phyloP scores from a whole-genome alignment of 2,888 invertebrate genomes.

The Petrolisthes cinctipes region DNA sequence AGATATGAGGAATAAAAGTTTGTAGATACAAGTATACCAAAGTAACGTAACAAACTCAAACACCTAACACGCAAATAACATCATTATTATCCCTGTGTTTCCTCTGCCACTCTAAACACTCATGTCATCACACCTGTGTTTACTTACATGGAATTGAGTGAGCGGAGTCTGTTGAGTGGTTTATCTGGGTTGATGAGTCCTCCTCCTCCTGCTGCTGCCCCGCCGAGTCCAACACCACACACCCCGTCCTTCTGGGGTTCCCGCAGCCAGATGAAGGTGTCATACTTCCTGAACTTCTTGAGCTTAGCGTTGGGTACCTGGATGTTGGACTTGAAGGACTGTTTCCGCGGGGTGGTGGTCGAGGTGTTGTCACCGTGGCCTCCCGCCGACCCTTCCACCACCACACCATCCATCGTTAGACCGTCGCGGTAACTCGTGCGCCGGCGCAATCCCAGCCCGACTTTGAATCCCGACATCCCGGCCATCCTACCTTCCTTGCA shows the following conservation, averaged over 20 bases:
- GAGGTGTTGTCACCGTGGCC: conserved; percentile 9
- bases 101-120: too few species aligned
- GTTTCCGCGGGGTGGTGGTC: conserved; percentile 44
- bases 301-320: conserved; percentile 56
- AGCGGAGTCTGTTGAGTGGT: conserved; percentile 62
- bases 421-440: conserved; percentile 60
- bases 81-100: too few species aligned
- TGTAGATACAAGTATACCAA: too few species aligned
- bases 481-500: neutral
- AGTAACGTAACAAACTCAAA: too few species aligned
- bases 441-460: conserved; percentile 59
- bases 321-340: conserved; percentile 58
- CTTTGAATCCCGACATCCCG: conserved; percentile 62
- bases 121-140: neutral
- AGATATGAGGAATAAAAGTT: too few species aligned
- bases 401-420: conserved; percentile 55
- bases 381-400: conserved; percentile 46
- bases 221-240: neutral
- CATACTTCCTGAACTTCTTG: conserved; percentile 64
- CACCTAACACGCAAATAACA: too few species aligned
- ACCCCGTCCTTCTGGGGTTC: conserved; percentile 53
- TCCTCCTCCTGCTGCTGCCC: neutral
- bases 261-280: conserved; percentile 63
- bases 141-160: conserved; percentile 64
- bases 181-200: conserved; percentile 44